Conservation (phyloP, 1,140 invertebrate genomes). For the Diuraphis noxia region DNA sequence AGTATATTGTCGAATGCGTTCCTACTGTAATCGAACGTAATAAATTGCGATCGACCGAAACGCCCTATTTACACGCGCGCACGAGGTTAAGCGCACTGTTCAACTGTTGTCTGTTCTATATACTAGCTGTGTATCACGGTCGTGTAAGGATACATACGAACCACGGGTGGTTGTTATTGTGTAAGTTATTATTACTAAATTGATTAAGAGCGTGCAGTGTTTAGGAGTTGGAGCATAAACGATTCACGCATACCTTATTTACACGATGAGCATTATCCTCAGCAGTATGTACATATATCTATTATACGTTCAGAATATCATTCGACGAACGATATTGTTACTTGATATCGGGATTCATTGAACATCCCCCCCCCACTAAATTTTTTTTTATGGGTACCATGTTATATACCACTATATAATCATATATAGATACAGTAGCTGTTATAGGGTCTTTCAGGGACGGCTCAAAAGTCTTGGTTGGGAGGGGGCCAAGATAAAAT, state of each 20-base stretch:
- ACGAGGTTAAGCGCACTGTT: not conserved
- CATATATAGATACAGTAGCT: no score
- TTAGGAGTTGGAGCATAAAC: not conserved
- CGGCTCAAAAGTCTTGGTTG: no score
- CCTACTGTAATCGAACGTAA: not conserved
- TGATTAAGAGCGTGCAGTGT: not conserved
- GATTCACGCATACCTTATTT: not conserved
- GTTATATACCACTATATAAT: no score
- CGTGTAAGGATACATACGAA: not conserved
- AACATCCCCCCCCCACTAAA: no score
- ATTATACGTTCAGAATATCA: no score
- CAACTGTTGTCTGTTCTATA: not conserved
- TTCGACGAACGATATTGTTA: no score
- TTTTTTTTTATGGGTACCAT: no score
- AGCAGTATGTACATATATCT: no score
- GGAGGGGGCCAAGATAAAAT: no score
- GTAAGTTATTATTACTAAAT: not conserved
- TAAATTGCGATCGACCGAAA: constrained; percentile 18
- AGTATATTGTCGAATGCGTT: not conserved
- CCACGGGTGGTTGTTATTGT: not conserved
- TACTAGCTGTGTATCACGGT: not conserved
- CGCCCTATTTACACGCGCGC: not conserved
- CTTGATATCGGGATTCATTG: no score
- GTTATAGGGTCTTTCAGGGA: no score
- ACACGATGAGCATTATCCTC: not conserved